Evolutionary conservation across 2,113 vertebrate genomes (phyloP).

Genomic region (Brachypteracias leptosomus): DNA sequence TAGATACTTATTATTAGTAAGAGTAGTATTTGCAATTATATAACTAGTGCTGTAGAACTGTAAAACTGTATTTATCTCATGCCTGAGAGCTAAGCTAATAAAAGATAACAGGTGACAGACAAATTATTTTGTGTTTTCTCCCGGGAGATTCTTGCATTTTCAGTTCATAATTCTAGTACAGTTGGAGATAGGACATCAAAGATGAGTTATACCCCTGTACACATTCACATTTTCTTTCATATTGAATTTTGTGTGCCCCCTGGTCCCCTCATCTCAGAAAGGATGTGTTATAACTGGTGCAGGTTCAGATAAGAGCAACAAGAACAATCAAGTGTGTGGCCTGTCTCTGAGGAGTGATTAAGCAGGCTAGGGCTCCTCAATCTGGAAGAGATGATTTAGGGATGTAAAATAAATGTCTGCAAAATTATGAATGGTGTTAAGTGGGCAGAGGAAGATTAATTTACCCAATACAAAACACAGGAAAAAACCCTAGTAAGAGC

Average conservation of each 20-base stretch:
- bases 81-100: neutral
- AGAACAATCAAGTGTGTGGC: neutral
- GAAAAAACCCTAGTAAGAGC: neutral
- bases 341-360: neutral
- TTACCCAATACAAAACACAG: neutral
- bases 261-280: neutral
- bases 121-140: neutral
- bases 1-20: neutral
- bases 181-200: neutral
- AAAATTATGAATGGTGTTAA: neutral
- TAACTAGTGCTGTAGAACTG: neutral
- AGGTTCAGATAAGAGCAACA: neutral
- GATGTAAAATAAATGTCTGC: neutral
- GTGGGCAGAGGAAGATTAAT: neutral
- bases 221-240: neutral
- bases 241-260: neutral
- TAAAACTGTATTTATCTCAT: neutral
- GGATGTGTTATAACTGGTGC: fast-evolving
- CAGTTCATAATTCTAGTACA: neutral
- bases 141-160: neutral
- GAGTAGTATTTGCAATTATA: neutral
- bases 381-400: neutral
- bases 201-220: neutral
- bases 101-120: neutral
- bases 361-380: neutral